phyloP scores from a whole-genome alignment of 2,113 vertebrate species.

The Peromyscus californicus region DNA sequence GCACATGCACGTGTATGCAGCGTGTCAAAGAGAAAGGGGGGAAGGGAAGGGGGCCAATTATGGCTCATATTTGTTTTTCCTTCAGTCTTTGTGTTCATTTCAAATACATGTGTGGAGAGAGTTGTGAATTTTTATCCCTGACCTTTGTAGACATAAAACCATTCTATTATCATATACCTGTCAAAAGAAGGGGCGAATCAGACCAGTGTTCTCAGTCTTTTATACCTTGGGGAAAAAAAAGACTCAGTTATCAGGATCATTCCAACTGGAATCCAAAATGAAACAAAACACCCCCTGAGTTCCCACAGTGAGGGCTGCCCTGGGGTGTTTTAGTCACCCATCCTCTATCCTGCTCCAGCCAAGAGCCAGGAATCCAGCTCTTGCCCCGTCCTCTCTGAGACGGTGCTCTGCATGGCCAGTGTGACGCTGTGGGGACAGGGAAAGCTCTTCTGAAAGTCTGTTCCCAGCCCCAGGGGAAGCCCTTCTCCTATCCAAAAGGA shows the following conservation, averaged over 20 bases:
- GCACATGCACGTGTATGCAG: rapidly evolving
- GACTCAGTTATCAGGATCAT: not conserved
- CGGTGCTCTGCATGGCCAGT: not conserved
- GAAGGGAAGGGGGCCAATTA: not conserved
- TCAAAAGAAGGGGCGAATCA: slow-evolving; percentile 59
- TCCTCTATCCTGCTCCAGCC: rapidly evolving
- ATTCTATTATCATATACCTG: slow-evolving; percentile 75
- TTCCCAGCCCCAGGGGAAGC: not conserved
- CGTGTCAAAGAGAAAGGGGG: not conserved
- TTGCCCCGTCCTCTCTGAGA: not conserved
- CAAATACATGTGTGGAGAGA: slow-evolving; percentile 32
- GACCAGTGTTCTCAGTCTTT: slow-evolving; percentile 65
- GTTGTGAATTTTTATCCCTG: slow-evolving; percentile 71
- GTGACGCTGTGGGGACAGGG: not conserved
- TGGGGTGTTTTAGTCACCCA: not conserved
- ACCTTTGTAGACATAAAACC: slow-evolving; percentile 79
- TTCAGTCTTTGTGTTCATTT: slow-evolving; percentile 25
- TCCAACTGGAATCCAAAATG: not conserved
- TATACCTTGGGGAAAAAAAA: not conserved
- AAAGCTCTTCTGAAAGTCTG: not conserved
- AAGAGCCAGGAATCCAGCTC: too few relatives aligned
- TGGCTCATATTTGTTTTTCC: slow-evolving; percentile 30
- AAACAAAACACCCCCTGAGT: not conserved
- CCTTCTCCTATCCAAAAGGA: not conserved
- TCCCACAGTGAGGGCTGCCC: not conserved